Evolutionary conservation across 2,888 invertebrate genomes (phyloP), one percentile per base, ranked within the genome.

Genomic region (Cheilosia impressa): DNA sequence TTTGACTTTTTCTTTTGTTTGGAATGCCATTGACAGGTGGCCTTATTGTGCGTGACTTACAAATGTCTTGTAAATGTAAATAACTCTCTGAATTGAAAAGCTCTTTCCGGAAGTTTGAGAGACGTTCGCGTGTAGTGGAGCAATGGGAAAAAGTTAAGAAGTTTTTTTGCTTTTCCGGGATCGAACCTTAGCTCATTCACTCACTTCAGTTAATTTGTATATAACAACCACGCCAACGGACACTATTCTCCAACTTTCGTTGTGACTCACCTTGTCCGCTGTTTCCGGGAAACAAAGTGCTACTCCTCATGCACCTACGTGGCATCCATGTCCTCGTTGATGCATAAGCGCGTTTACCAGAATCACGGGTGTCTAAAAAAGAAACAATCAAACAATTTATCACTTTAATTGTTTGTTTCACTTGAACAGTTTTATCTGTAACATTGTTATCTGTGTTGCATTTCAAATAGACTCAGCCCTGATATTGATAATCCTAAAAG

Each of bases 291-390:
- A 85, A 76, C 65, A 77, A 72, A 45, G 38, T 19, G 65, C 65
- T 65, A 75, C 63, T 71, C 53, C 41, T 43, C 43, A 77, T 31
- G 45, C 60, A 73, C 38, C 80, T 85, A 85, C 62, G 85, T 85
- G 24, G 85, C 81, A 85, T 85, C 85, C 85, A 85, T 85, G 66
- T 81, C 85, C 80, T 63, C 60, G 71, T 57, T 52, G 58, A 65
- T 65, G 43, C 72, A 50, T 62, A 53, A 4, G n/a, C 57, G 43
- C 19, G 13, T 65, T 27, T 34, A 31, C 68, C 58, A 27, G 55
- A 73, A 71, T 66, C 19, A 47, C 31, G 27, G 38, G 3, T 63
- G 66, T 55, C 72, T 77, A 76, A 17, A 68, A 27, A 45, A 43
- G 41, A 57, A 22, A 43, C 62, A 47, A 68, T n/a, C 10, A 66